Evolutionary conservation across 2,113 vertebrate genomes (phyloP).

Genomic region (Poecile atricapillus): DNA sequence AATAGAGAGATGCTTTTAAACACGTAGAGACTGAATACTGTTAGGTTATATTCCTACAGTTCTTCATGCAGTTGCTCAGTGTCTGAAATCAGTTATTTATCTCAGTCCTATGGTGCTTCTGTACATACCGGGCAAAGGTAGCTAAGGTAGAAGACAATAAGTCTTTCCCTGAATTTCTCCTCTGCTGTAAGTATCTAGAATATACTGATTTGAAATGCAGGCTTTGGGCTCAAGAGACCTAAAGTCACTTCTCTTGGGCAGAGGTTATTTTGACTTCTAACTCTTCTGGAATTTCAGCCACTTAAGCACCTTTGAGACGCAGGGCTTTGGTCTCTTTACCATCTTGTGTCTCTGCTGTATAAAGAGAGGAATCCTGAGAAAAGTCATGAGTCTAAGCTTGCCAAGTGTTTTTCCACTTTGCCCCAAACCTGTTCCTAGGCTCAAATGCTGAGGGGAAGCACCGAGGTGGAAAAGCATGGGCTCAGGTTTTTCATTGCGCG

Average conservation of each 20-base stretch:
- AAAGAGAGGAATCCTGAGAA: not conserved
- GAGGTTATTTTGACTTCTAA: not conserved
- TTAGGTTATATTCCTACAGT: not conserved
- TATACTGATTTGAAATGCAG: not conserved
- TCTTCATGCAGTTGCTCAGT: not conserved
- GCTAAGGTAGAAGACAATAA: not conserved
- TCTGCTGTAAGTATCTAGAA: not conserved
- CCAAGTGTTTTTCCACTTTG: rapidly evolving
- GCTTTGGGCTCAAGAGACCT: not conserved
- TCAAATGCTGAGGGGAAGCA: not conserved
- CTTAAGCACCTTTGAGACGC: not conserved
- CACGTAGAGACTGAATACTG: not conserved
- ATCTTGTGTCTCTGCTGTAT: not conserved
- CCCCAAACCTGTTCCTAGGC: not conserved
- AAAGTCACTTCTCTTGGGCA: not conserved
- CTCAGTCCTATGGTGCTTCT: not conserved
- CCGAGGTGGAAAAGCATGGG: not conserved
- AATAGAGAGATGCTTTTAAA: not conserved
- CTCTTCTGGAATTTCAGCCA: not conserved
- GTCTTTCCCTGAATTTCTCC: not conserved
- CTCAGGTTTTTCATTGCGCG: not conserved
- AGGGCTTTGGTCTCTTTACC: not conserved
- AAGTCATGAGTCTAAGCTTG: not conserved
- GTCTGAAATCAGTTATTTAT: not conserved
- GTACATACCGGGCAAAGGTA: not conserved